These are phyloP conservation scores for Novumbra hubbsi DNA, from an alignment of 2,797 vertebrate species.

Conservation along the genomic window DNA sequence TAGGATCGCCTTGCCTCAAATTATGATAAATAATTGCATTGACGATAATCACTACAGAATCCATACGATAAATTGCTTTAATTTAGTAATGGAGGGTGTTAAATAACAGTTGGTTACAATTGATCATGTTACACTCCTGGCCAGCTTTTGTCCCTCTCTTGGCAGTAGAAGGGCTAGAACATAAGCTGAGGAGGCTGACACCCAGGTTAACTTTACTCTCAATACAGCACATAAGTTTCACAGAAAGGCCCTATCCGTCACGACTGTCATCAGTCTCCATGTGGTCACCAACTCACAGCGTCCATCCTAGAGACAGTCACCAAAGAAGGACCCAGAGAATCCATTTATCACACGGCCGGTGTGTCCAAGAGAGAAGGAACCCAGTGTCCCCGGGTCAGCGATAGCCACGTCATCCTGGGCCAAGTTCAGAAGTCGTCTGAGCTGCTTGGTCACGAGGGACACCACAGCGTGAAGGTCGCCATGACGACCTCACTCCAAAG, in stretches of 20 bases:
- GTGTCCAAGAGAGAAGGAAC: constrained; percentile 70
- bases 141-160: too few relatives aligned
- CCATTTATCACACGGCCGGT: constrained; percentile 74
- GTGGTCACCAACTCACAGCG: too few relatives aligned
- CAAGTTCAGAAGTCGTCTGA: constrained; percentile 73
- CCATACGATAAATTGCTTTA: neutral
- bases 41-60: neutral
- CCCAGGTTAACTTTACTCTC: too few relatives aligned
- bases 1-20: neutral
- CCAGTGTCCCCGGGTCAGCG: constrained; percentile 69
- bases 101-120: neutral
- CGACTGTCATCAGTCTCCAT: neutral
- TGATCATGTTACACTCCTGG: neutral
- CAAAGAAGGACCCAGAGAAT: constrained; percentile 72
- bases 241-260: neutral
- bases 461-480: constrained; percentile 65
- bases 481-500: constrained; percentile 66
- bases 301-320: constrained; percentile 34
- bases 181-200: too few relatives aligned
- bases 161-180: too few relatives aligned
- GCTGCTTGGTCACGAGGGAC: constrained; percentile 69
- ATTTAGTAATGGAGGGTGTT: neutral
- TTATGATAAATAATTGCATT: neutral
- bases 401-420: constrained; percentile 75
- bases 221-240: neutral